These are phyloP conservation scores for Thripadectes ignobilis DNA, from an alignment of 2,797 vertebrate genomes.

Conservation along the genomic window DNA sequence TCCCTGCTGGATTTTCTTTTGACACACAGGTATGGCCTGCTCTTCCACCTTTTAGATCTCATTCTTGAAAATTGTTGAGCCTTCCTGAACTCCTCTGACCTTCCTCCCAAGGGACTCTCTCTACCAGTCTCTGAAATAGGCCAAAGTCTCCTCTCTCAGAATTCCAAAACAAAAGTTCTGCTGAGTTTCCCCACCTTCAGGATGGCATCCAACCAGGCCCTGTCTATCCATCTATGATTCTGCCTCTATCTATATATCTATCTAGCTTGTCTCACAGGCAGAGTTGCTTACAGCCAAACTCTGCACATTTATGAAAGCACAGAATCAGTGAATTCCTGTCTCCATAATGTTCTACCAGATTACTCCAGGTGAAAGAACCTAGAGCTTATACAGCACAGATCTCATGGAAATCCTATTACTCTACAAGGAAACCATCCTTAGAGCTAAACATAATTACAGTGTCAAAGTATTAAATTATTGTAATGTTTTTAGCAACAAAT, in stretches of 20 bases:
- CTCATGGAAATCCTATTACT: background rate
- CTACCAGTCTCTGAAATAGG: background rate
- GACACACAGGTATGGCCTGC: accelerated
- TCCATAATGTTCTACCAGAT: background rate
- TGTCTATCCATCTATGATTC: background rate
- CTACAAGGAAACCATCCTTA: background rate
- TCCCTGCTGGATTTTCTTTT: accelerated
- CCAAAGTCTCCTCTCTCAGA: background rate
- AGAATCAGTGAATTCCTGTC: background rate
- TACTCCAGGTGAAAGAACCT: background rate
- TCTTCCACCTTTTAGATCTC: background rate
- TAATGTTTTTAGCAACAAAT: conserved; percentile 9
- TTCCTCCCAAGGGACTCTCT: background rate
- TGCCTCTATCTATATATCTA: background rate
- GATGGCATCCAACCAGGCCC: background rate
- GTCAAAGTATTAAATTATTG: background rate
- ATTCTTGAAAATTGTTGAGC: background rate
- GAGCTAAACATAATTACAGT: background rate
- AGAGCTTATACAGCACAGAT: background rate
- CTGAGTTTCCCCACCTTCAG: background rate
- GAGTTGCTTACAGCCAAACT: background rate
- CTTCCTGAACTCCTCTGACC: background rate
- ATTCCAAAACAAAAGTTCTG: background rate
- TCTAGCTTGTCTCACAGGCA: background rate
- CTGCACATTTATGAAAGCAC: background rate